Base-by-base conservation (phyloP, 1,140 invertebrate genomes). In the Anthonomus grandis region DNA sequence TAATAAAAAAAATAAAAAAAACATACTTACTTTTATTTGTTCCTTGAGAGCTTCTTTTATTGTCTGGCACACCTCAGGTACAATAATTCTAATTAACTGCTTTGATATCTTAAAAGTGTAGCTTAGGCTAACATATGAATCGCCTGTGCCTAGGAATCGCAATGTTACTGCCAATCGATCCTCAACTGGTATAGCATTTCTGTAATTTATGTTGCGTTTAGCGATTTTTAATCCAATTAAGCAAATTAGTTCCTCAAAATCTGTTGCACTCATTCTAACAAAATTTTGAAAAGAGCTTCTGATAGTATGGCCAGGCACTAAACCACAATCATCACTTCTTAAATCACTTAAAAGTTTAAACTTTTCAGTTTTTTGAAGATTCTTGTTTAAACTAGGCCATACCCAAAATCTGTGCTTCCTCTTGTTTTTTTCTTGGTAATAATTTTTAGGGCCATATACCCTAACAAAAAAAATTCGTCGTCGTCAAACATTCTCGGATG, bases 131-230 rank as follows among this genome's bases (percentile, higher is more conserved):
- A 42, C 41, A 41, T 58, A 68, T 18, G 57, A 63, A 54, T 70
- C 63, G 31, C 63, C 63, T 22, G 57, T 67, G 12, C 65, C 66
- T 21, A 68, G 48, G 56, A 63, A 69, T 39, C 68, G 34, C 25
- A 66, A 45, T 23, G 68, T 70, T 18, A 67, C 47, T 31, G 66
- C 66, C 31, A 69, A 60, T 53, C 63, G 49, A 19, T 64, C 64
- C 63, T 64, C 27, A 21, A 52, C 21, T 23, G 63, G 37, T 37
- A 70, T 66, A 27, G 67, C 61, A 51, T 65, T 55, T 56, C 69
- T 56, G 18, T 52, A 59, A 12, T 50, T 49, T 15, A 64, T 68
- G 41, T 69, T 52, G 37, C 58, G 31, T 64, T 53, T 63, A n/a
- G 23, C 46, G 39, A 70, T 67, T 63, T 62, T 63, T 37, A 59